phyloP scores from a whole-genome alignment of 2,797 vertebrate species.

The Rhabdophis nuchalis region DNA sequence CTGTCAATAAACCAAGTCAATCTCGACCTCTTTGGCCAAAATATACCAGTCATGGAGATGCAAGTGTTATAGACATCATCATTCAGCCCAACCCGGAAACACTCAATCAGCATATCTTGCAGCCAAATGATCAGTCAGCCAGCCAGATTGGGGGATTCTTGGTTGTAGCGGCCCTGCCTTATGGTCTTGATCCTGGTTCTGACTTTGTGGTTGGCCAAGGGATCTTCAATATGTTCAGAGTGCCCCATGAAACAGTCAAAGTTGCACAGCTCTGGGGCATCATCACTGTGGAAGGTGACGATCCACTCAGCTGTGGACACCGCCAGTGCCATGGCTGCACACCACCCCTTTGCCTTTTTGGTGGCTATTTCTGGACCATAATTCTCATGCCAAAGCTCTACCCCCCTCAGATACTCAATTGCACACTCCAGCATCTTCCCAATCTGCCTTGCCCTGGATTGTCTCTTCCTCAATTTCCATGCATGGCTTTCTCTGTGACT shows the following conservation, averaged over 20 bases:
- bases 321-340: not conserved
- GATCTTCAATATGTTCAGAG: not conserved
- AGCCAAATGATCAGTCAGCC: not conserved
- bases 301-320: not conserved
- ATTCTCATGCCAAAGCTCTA: rapidly evolving
- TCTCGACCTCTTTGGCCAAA: too few relatives aligned
- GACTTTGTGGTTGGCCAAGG: not conserved
- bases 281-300: not conserved
- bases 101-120: not conserved
- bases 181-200: not conserved
- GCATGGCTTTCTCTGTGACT: too few relatives aligned
- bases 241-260: not conserved
- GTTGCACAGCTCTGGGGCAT: not conserved
- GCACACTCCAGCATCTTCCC: too few relatives aligned
- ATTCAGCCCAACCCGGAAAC: not conserved
- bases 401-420: not conserved
- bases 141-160: not conserved
- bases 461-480: too few relatives aligned
- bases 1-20: too few relatives aligned
- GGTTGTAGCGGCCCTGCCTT: not conserved
- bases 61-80: not conserved
- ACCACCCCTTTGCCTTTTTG: not conserved
- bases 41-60: not conserved
- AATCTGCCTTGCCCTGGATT: too few relatives aligned
- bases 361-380: not conserved